A percentile compares a stretch with the other conserved stretches of the same genome.
These are phyloP conservation scores for Anguilla megastoma DNA, from an alignment of 2,797 vertebrate genomes.

Conservation along the genomic window DNA sequence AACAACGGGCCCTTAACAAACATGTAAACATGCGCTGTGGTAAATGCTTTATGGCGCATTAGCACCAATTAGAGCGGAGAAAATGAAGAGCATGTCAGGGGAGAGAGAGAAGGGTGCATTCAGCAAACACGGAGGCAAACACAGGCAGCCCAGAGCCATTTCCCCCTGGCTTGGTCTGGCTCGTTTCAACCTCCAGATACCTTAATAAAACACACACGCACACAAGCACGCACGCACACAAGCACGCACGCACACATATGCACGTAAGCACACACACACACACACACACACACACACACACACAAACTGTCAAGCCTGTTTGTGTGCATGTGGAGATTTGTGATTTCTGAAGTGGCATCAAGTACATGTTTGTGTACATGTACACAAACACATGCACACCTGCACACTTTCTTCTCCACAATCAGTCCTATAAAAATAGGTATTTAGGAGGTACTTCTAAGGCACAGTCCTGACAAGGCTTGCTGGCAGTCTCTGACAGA, in stretches of 20 bases:
- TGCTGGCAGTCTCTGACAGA: slow-evolving; percentile 27
- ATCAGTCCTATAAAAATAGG: slow-evolving; percentile 26
- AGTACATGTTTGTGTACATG: neutral
- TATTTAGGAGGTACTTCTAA: slow-evolving; percentile 16
- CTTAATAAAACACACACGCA: neutral
- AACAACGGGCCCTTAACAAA: slow-evolving; percentile 17
- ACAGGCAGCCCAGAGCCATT: neutral
- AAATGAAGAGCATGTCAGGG: neutral
- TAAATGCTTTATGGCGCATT: slow-evolving; percentile 19
- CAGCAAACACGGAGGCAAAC: neutral
- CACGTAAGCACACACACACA: neutral
- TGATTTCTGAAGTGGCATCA: neutral
- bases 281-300: slow-evolving; percentile 9
- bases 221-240: neutral
- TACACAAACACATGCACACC: neutral
- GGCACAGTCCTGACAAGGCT: slow-evolving; percentile 1
- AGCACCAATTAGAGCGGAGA: slow-evolving; percentile 9
- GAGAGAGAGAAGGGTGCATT: neutral
- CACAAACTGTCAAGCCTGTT: neutral
- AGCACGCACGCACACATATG: neutral
- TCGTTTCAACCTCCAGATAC: neutral
- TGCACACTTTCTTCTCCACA: slow-evolving; percentile 6
- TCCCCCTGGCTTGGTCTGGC: neutral
- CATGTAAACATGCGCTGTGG: slow-evolving; percentile 7
- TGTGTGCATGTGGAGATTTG: too few species aligned